Evolutionary conservation across 2,113 vertebrate species (phyloP), one percentile per base, ranked within the genome.

Genomic region (Nematolebias whitei): DNA sequence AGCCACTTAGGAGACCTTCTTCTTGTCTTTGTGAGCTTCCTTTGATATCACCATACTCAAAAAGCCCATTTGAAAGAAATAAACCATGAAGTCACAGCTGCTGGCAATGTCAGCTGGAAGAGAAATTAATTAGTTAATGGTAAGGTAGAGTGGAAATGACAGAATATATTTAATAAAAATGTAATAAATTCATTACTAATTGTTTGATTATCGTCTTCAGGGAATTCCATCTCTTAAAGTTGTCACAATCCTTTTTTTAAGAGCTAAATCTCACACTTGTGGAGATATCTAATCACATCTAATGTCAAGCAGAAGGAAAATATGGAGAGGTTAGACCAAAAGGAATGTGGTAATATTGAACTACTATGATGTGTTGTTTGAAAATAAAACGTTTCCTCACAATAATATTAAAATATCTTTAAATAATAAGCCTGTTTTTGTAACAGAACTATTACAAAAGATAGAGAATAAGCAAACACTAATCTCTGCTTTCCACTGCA

Each of bases 71-170:
- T 68, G 80, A 68, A 52, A 71, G 20, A 53, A 74, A 85, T 81
- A 87, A 87, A 86, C 65, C 24, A 84, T 78, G 77, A 86, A 85
- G 80, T 80, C 80, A 83, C 53, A 40, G 61, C 53, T 54, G 45
- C 64, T 32, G 5, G 5, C 56, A 73, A 58, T 76, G 70, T 85
- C 78, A 72, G 43, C 19, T 40, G 43, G 47, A 78, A 84, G 71
- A 82, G 53, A 74, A 74, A 79, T 76, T 23, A 71, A 68, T 18
- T 5, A 29, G 48, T 45, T 61, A 61, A 63, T 49, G 53, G 38
- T 63, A 19, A 45, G 15, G 44, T 77, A 61, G 51, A 41, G 53
- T 47, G 52, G 24, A 50, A 71, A 68, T 68, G 65, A 57, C n/a
- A 65, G 63, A 74, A 70, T 1, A 74, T 51, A 80, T 64, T 40